These are phyloP conservation scores for Acanthococcus lagerstroemiae DNA, from an alignment of 2,888 invertebrate genomes.

Conservation along the genomic window DNA sequence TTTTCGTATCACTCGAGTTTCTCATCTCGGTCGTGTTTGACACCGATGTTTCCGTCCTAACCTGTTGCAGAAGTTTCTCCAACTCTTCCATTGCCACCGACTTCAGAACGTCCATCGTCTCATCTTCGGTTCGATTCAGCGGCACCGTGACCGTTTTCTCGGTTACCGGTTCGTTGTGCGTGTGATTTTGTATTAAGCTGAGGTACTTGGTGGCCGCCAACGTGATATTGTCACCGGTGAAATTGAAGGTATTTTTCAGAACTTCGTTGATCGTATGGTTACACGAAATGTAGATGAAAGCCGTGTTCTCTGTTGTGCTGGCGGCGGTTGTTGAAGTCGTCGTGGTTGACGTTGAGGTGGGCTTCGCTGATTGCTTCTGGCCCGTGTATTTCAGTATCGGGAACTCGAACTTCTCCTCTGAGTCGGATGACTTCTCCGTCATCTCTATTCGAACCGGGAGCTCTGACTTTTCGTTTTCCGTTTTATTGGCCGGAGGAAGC, in stretches of 20 bases:
- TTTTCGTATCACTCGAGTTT: not conserved
- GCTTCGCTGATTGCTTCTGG: not conserved
- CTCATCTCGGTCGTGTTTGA: not conserved
- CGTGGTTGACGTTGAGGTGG: not conserved
- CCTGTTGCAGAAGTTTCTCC: not conserved
- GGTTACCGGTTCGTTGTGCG: not conserved
- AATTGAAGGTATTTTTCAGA: not conserved
- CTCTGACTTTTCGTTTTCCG: not conserved
- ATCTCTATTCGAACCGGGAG: not conserved
- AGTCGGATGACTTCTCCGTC: not conserved
- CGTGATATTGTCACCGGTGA: not conserved
- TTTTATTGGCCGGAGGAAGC: not conserved
- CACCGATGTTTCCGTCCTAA: not conserved
- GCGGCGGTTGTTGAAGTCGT: not conserved
- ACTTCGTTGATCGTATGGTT: not conserved
- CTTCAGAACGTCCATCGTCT: not conserved
- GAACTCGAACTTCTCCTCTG: not conserved
- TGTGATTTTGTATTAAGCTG: too few relatives aligned
- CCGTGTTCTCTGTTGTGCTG: not conserved
- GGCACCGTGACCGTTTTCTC: not conserved
- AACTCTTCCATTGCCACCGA: not conserved
- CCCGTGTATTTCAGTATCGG: not conserved
- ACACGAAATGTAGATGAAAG: constrained; percentile 15
- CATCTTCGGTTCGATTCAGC: not conserved
- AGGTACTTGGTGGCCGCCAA: too few relatives aligned